Percentiles rank a stretch among this genome's conserved stretches.
Evolutionary conservation across 2,797 vertebrate genomes (phyloP).

Genomic region (Thalassophryne amazonica): DNA sequence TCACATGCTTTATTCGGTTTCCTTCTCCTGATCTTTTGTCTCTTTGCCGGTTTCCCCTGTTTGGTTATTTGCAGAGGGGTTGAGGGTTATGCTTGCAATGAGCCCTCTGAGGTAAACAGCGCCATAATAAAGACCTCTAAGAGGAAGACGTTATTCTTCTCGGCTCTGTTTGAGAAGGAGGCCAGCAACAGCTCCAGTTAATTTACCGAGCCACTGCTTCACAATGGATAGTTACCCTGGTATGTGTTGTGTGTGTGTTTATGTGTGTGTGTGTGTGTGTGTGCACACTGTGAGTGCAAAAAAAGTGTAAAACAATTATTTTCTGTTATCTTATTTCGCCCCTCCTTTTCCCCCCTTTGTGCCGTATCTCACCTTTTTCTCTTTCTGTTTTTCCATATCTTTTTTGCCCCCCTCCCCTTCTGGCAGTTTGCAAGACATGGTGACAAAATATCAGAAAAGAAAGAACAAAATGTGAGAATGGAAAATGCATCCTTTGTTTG

Average conservation of each 20-base stretch:
- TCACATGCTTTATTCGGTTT: conserved; percentile 50
- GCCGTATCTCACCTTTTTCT: conserved; percentile 47
- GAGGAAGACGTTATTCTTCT: conserved; percentile 34
- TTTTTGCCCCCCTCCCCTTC: conserved; percentile 36
- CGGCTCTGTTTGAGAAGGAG: conserved; percentile 29
- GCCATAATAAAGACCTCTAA: conserved; percentile 36
- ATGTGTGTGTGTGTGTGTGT: conserved; percentile 1
- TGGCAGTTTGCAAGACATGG: conserved; percentile 97
- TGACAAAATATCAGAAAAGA: conserved; percentile 99
- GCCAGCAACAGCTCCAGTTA: conserved; percentile 5
- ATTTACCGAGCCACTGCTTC: conserved; percentile 32
- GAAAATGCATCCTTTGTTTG: conserved; percentile 51
- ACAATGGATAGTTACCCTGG: conserved; percentile 26
- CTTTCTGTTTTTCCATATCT: conserved; percentile 28
- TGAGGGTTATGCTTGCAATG: conserved; percentile 49
- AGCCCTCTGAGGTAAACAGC: conserved; percentile 59
- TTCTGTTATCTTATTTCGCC: conserved; percentile 33
- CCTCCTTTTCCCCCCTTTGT: conserved; percentile 32
- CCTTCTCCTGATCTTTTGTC: conserved; percentile 44
- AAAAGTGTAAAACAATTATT: conserved; percentile 32
- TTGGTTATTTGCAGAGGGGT: conserved; percentile 52
- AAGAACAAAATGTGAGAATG: conserved; percentile 98
- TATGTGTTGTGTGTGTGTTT: conserved; percentile 8
- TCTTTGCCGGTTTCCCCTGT: conserved; percentile 34
- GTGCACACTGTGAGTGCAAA: too few species aligned